Evolutionary conservation across 2,113 vertebrate genomes (phyloP).

Genomic region (Felis chaus): DNA sequence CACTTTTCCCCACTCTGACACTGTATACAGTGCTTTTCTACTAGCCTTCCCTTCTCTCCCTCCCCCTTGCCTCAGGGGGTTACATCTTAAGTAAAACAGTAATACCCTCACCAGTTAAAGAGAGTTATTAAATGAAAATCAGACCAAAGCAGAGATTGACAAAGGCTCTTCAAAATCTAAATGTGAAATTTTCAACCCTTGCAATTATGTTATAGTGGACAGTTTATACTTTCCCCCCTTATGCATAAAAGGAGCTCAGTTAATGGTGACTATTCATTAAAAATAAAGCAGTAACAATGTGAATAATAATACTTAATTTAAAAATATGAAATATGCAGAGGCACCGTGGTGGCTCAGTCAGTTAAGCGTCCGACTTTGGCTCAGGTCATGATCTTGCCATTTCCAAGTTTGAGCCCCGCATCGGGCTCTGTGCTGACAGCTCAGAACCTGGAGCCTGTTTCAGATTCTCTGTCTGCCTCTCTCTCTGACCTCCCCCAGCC

Average conservation of each 20-base stretch:
- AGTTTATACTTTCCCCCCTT: background rate
- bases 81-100: background rate
- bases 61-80: background rate
- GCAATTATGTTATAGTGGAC: background rate
- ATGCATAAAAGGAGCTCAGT: background rate
- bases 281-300: background rate
- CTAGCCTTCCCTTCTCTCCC: background rate
- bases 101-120: background rate
- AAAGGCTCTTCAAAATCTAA: slow-evolving; percentile 9
- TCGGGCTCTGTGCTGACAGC: too few species aligned
- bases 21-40: background rate
- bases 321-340: background rate
- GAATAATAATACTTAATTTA: background rate
- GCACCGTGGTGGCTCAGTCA: too few species aligned
- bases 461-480: too few species aligned
- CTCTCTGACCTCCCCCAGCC: too few species aligned
- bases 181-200: background rate
- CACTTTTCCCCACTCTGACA: background rate
- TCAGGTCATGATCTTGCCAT: too few species aligned
- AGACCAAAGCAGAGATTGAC: background rate
- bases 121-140: background rate
- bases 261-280: background rate
- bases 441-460: too few species aligned
- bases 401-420: too few species aligned
- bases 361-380: too few species aligned